phyloP scores from a whole-genome alignment of 2,797 vertebrate species.

The Schizopygopsis pylzovi region DNA sequence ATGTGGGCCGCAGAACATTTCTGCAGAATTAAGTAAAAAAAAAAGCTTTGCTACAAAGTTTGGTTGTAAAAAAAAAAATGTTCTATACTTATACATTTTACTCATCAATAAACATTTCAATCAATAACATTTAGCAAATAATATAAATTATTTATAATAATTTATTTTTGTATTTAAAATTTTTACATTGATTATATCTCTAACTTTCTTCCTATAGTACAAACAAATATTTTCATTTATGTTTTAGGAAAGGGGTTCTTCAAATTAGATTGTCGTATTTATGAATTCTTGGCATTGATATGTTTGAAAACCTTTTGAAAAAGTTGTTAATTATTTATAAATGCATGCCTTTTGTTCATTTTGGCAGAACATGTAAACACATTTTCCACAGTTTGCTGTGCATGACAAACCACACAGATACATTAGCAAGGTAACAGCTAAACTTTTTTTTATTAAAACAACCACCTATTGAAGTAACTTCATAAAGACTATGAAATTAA shows the following conservation, averaged over 20 bases:
- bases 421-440: neutral
- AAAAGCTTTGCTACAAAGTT: neutral
- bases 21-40: neutral
- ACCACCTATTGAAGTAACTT: neutral
- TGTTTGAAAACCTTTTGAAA: neutral
- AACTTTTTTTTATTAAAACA: slow-evolving; percentile 10
- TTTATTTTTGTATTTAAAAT: no score
- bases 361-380: neutral
- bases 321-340: no score
- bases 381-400: neutral
- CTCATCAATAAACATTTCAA: neutral
- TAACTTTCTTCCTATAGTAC: neutral
- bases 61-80: neutral
- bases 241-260: neutral
- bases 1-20: neutral
- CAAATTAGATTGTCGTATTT: neutral
- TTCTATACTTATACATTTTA: neutral
- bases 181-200: neutral
- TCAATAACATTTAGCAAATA: neutral
- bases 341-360: neutral
- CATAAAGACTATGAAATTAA: neutral
- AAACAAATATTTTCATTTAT: neutral
- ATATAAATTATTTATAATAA: neutral
- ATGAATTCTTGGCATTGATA: neutral
- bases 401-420: slow-evolving; percentile 7